phyloP scores from a whole-genome alignment of 2,797 vertebrate species.

The Euthynnus affinis region DNA sequence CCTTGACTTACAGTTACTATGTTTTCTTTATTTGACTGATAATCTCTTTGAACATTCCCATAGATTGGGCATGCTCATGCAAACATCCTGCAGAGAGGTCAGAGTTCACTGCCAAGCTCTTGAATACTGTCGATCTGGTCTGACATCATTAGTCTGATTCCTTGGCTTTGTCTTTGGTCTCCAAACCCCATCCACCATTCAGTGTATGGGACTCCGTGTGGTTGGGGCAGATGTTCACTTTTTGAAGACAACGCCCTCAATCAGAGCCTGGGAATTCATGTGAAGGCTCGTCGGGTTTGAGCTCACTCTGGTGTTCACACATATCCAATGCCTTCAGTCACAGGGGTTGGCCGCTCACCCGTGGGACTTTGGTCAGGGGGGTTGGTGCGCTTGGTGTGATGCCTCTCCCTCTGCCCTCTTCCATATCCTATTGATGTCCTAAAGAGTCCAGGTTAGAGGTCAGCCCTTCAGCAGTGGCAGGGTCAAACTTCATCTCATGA shows the following conservation, averaged over 20 bases:
- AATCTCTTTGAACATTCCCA: constrained; percentile 15
- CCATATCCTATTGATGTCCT: constrained; percentile 75
- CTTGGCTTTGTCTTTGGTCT: constrained; percentile 63
- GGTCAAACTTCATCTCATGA: constrained; percentile 82
- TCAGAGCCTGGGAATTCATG: constrained; percentile 74
- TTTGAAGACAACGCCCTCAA: constrained; percentile 48
- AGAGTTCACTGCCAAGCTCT: constrained; percentile 63
- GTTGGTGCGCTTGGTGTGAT: constrained; percentile 43
- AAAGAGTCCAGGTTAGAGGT: constrained; percentile 78
- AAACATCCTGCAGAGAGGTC: constrained; percentile 53
- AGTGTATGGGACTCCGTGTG: constrained; percentile 14
- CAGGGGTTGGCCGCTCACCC: constrained; percentile 51
- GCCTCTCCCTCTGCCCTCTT: constrained; percentile 63
- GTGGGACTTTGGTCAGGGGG: constrained; percentile 56
- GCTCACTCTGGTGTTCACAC: constrained; percentile 58
- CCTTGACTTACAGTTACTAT: constrained; percentile 22
- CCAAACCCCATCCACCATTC: constrained; percentile 23
- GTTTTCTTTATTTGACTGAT: constrained; percentile 13
- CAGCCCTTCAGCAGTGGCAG: constrained; percentile 71
- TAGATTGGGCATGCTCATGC: constrained; percentile 1
- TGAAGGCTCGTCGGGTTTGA: constrained; percentile 46
- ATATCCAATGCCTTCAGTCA: constrained; percentile 65
- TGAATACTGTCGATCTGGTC: constrained; percentile 49
- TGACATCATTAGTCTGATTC: constrained; percentile 62
- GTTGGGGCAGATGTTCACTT: constrained; percentile 79